Base-by-base conservation (phyloP, 37 sponge, comb jelly and placozoan species). In the Sycon ciliatum region DNA sequence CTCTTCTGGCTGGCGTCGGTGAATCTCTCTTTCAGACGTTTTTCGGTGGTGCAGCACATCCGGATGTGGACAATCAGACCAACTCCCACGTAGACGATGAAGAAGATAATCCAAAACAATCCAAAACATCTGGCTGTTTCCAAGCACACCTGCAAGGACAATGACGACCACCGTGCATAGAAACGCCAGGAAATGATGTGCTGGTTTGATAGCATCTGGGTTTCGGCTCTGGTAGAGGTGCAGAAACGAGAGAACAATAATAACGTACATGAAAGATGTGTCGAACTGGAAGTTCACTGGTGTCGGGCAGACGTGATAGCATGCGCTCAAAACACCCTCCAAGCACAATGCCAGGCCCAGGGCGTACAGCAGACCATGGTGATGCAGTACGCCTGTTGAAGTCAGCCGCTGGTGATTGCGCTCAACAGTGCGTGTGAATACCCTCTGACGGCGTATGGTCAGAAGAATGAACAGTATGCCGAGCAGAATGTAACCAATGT, bases 251-350 rank as follows among this genome's bases (percentile, higher is more conserved):
- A 94, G 71, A 1, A 69, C 80, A 49, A 75, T 81, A 49, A 94
- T 66, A 1, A 87, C 68, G 46, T 76, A 92, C 87, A 92, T 87
- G 79, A 84, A 84, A 38, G 93, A 76, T 38, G 82, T 83, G 67
- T 92, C 90, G 81, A 84, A 92, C 85, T 92, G 93, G 74, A 86
- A 92, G 76, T 92, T 92, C 56, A 61, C 30, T 3, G 67, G 74
- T 56, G 79, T 76, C 3, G 93, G 93, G 34, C 93, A 92, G 56
- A 87, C 75, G 82, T 92, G 93, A 37, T 92, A 92, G 0, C 82
- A 73, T 4, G 82, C 81, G 56, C 86, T 84, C 84, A 88, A 76
- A 24, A 85, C 33, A 4, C 74, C 89, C n/a, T n/a, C n/a, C n/a
- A n/a, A n/a, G n/a, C n/a, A n/a, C n/a, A n/a, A n/a, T n/a, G n/a